A percentile compares a stretch with the other conserved stretches of the same genome.
phyloP scores from a whole-genome alignment of 2,797 vertebrate species.

The Paramormyrops hopkinsi region DNA sequence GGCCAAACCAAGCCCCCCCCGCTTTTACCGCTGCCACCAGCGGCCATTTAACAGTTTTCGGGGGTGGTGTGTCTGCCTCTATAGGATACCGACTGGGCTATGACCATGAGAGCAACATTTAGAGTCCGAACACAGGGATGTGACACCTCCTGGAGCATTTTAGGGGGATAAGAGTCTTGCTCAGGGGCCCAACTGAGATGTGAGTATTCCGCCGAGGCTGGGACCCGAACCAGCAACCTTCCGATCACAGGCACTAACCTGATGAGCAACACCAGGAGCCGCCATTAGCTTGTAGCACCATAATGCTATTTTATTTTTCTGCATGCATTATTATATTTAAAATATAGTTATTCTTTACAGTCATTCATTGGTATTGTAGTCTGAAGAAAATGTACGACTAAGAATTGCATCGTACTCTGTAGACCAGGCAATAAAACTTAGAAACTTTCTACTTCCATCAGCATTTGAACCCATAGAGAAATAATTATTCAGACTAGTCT shows the following conservation, averaged over 20 bases:
- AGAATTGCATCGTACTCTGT: background rate
- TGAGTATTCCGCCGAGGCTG: background rate
- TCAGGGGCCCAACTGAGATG: background rate
- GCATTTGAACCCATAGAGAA: conserved; percentile 33
- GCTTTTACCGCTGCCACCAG: background rate
- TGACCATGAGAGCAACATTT: background rate
- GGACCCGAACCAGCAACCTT: background rate
- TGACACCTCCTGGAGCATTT: background rate
- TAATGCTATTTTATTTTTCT: background rate
- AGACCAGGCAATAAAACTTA: background rate
- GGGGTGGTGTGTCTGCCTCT: background rate
- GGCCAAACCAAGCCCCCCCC: background rate
- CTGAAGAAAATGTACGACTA: background rate
- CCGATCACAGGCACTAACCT: background rate
- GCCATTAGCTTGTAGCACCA: background rate
- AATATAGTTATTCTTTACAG: background rate
- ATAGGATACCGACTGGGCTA: background rate
- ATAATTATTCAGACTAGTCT: conserved; percentile 16
- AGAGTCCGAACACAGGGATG: background rate
- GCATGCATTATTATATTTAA: background rate
- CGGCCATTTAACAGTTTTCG: background rate
- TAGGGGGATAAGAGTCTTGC: background rate
- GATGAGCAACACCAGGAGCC: background rate
- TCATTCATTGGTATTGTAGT: background rate
- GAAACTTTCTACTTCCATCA: conserved; percentile 23